These are phyloP conservation scores for Epinephelus moara DNA, from an alignment of 2,113 vertebrate species.

Conservation along the genomic window DNA sequence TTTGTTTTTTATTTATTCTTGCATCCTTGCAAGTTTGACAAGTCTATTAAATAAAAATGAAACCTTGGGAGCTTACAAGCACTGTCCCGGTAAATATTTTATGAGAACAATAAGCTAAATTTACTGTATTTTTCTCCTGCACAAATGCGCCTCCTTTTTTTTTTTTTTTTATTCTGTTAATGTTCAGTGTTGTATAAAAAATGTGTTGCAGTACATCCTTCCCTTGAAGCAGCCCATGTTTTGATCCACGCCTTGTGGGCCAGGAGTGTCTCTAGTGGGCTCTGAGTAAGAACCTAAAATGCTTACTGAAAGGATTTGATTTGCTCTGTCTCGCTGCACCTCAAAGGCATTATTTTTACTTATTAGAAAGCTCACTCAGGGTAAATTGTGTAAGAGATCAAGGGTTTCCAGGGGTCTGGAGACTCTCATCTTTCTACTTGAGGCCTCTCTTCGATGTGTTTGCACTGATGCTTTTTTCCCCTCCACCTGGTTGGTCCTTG, in stretches of 20 bases:
- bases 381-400: constrained; percentile 53
- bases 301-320: constrained; percentile 52
- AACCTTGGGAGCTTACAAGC: constrained; percentile 53
- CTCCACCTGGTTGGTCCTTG: constrained; percentile 14
- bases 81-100: constrained; percentile 65
- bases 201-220: constrained; percentile 33
- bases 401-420: constrained; percentile 45
- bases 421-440: constrained; percentile 48
- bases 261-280: constrained; percentile 33
- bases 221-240: constrained; percentile 27
- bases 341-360: constrained; percentile 47
- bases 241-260: constrained; percentile 51
- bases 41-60: constrained; percentile 68
- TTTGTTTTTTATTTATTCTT: constrained; percentile 25
- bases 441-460: constrained; percentile 31
- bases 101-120: constrained; percentile 60
- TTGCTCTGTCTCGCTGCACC: constrained; percentile 39
- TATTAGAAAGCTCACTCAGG: constrained; percentile 52
- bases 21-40: constrained; percentile 52
- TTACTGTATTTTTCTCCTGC: constrained; percentile 47
- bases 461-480: constrained; percentile 5
- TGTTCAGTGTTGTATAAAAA: constrained; percentile 37
- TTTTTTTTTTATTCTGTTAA: not conserved
- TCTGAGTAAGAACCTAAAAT: constrained; percentile 50
- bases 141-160: not conserved